These are phyloP conservation scores for Hedychridium roseum DNA, from an alignment of 2,888 invertebrate genomes.

Conservation along the genomic window DNA sequence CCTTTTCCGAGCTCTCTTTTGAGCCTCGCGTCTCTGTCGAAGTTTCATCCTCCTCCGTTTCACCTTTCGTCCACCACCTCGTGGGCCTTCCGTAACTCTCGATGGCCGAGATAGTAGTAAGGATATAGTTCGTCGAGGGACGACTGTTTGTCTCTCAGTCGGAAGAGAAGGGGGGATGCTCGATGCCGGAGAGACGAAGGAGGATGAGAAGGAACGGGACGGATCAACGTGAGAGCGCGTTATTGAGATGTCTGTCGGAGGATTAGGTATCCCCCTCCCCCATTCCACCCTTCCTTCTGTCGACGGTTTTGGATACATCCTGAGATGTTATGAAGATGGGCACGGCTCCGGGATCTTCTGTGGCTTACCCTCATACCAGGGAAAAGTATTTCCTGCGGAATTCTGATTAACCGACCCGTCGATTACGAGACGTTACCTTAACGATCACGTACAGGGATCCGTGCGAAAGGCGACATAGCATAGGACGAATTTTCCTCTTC, in stretches of 20 bases:
- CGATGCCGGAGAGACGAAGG: conserved; percentile 6
- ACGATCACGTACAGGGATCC: too few species aligned
- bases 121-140: conserved; percentile 38
- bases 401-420: too few species aligned
- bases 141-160: conserved; percentile 13
- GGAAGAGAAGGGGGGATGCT: conserved; percentile 8
- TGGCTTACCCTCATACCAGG: too few species aligned
- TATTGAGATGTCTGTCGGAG: conserved; percentile 57
- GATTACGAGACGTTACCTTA: too few species aligned
- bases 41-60: conserved; percentile 15
- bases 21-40: too few species aligned
- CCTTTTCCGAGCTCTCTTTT: too few species aligned
- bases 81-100: conserved; percentile 41
- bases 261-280: conserved; percentile 45
- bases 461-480: too few species aligned
- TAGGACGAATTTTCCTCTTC: too few species aligned
- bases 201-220: conserved; percentile 15
- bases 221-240: conserved; percentile 45
- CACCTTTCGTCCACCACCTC: conserved; percentile 14
- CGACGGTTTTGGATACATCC: conserved; percentile 5
- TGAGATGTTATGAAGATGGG: conserved; percentile 2
- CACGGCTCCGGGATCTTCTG: not conserved
- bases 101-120: conserved; percentile 51
- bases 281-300: conserved; percentile 10
- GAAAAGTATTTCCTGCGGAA: too few species aligned